Conservation (phyloP, 1,140 invertebrate genomes). For the Drosophila equinoxialis region DNA sequence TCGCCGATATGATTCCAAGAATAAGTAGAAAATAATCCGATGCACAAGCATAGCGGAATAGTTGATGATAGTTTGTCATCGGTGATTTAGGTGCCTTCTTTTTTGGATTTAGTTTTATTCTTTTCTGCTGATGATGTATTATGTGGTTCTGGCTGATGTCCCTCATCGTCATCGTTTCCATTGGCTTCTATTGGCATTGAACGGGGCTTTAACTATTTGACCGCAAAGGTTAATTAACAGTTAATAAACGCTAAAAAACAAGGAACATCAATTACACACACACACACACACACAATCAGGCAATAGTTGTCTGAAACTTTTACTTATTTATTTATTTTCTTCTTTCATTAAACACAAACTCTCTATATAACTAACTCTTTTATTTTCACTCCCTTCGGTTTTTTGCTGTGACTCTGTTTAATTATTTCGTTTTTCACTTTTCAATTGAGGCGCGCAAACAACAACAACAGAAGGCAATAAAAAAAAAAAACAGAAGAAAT, state of each 20-base stretch:
- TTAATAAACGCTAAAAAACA: constrained; percentile 38
- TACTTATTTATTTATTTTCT: no score
- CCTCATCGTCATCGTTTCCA: constrained; percentile 20
- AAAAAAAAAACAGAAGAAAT: not conserved
- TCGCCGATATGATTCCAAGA: constrained; percentile 84
- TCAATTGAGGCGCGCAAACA: not conserved
- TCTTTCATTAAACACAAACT: no score
- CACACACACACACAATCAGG: constrained; percentile 5
- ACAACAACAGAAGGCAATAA: not conserved
- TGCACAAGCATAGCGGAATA: constrained; percentile 84
- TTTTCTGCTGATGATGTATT: not conserved
- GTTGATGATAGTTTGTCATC: constrained; percentile 62
- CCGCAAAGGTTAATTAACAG: constrained; percentile 75
- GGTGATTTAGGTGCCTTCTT: constrained; percentile 30
- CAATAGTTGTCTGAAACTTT: no score
- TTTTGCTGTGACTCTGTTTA: not conserved
- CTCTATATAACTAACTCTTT: not conserved
- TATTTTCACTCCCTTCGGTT: not conserved
- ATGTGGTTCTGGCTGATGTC: constrained; percentile 22
- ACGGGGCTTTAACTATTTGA: constrained; percentile 44
- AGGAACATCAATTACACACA: constrained; percentile 3
- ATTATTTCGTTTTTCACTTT: constrained; percentile 11
- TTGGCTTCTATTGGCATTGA: constrained; percentile 41
- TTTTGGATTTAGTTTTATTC: constrained; percentile 32
- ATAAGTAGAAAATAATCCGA: constrained; percentile 81